Base-by-base conservation (phyloP, 2,888 invertebrate species). In the Ectemnius lituratus region DNA sequence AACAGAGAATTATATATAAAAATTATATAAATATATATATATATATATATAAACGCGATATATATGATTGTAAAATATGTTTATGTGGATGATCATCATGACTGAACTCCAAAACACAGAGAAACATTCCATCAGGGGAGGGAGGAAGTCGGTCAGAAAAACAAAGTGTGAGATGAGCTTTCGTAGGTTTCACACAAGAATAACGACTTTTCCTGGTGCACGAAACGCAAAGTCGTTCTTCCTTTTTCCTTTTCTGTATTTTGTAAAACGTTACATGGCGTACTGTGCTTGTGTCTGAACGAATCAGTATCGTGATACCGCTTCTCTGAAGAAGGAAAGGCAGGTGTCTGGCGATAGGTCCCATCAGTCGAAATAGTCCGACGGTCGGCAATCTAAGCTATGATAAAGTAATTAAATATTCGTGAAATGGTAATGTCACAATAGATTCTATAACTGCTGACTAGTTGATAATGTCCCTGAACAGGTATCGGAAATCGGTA, bases 51-150 rank as follows among this genome's bases (percentile, higher is more conserved):
- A 81, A 78, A 79, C 78, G 77, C 74, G 78, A 70, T 60, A 75
- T 67, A 75, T 76, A 66, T 66, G 70, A 78, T 78, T 79, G 75
- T 77, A 82, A 83, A 79, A 71, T 79, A 80, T 76, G 73, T 84
- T 85, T 75, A 77, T 76, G 74, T 63, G 68, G 70, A 79, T 61
- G 69, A 76, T 74, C 70, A 67, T 64, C 62, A 65, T 62, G 75
- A 79, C 78, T 73, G 70, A 80, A 76, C 78, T 79, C 74, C 75
- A 76, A 70, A 64, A 74, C 52, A 67, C 70, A 75, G 76, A 75
- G 70, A 82, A 78, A 86, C 86, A 87, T 87, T 87, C 86, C 86
- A 76, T 74, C 70, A 58, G 47, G 37, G 58, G 67, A 64, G 49
- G 47, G 58, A 61, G 56, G 52, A 14, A 49, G 57, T 52, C 62